These are phyloP conservation scores for Apeltes quadracus DNA, from an alignment of 2,113 vertebrate genomes.

Conservation along the genomic window DNA sequence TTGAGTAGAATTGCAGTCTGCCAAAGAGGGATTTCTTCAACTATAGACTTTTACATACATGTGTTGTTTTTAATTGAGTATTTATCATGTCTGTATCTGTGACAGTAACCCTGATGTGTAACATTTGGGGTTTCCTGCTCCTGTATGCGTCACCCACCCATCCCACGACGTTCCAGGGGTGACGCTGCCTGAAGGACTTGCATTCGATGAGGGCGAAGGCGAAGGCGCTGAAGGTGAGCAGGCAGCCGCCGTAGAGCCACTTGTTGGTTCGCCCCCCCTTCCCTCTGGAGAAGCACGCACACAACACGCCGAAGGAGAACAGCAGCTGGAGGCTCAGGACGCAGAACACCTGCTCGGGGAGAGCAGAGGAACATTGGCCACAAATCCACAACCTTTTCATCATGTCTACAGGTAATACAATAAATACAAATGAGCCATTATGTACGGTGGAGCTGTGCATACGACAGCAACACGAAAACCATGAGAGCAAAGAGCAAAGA, in stretches of 20 bases:
- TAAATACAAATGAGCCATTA: no score
- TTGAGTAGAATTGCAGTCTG: no score
- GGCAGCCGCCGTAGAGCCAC: constrained; percentile 69
- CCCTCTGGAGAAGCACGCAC: constrained; percentile 73
- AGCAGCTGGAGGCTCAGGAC: constrained; percentile 79
- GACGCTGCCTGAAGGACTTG: constrained; percentile 62
- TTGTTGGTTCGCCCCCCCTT: constrained; percentile 25
- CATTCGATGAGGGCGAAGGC: constrained; percentile 47
- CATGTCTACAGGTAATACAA: no score
- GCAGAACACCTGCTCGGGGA: constrained; percentile 73
- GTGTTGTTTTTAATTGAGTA: background rate
- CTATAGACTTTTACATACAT: background rate
- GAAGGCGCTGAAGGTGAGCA: constrained; percentile 67
- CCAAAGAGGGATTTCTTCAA: no score
- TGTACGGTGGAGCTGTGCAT: no score
- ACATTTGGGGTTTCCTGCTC: background rate
- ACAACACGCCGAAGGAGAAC: constrained; percentile 79
- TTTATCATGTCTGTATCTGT: background rate
- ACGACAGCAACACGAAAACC: no score
- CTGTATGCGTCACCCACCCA: constrained; percentile 68
- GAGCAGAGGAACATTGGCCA: background rate
- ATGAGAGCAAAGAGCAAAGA: no score
- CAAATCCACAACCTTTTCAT: background rate
- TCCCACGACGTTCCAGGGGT: constrained; percentile 80
- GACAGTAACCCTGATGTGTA: background rate